Percentiles rank a stretch among this genome's conserved stretches.
Evolutionary conservation across 1,140 invertebrate species (phyloP).

Genomic region (Helicoverpa armigera): DNA sequence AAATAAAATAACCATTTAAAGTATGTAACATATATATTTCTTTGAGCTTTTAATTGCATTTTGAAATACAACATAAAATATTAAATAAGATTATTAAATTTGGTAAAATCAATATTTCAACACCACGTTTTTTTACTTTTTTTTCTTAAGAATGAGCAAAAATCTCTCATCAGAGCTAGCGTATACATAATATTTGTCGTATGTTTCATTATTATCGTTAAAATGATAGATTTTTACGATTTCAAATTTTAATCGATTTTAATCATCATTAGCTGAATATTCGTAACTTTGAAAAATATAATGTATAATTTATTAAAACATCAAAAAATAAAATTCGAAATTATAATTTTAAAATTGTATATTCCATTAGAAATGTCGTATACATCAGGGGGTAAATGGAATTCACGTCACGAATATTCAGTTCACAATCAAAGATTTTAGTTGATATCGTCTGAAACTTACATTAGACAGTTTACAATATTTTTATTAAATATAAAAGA

Average conservation of each 20-base stretch:
- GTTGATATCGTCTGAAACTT: slow-evolving; percentile 78
- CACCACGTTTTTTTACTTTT: slow-evolving; percentile 77
- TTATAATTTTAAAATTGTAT: slow-evolving; percentile 42
- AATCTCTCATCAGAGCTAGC: slow-evolving; percentile 86
- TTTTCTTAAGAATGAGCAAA: slow-evolving; percentile 86
- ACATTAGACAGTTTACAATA: slow-evolving; percentile 83
- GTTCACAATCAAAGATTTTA: slow-evolving; percentile 49
- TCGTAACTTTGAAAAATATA: slow-evolving; percentile 45
- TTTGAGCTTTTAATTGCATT: slow-evolving; percentile 88
- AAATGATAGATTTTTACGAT: slow-evolving; percentile 79
- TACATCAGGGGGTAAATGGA: slow-evolving; percentile 22
- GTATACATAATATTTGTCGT: slow-evolving; percentile 86
- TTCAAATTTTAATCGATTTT: slow-evolving; percentile 67
- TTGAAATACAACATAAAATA: slow-evolving; percentile 88
- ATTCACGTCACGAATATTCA: slow-evolving; percentile 51
- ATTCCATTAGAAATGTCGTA: slow-evolving; percentile 45
- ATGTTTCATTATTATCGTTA: slow-evolving; percentile 79
- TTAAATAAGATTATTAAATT: slow-evolving; percentile 88
- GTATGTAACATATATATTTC: slow-evolving; percentile 88
- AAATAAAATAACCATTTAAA: slow-evolving; percentile 81
- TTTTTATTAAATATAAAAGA: slow-evolving; percentile 84
- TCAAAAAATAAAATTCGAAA: slow-evolving; percentile 53
- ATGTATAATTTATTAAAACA: slow-evolving; percentile 45
- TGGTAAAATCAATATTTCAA: slow-evolving; percentile 87
- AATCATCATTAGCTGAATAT: slow-evolving; percentile 58